phyloP scores from a whole-genome alignment of 1,140 invertebrate genomes.

The Aculops lycopersici region DNA sequence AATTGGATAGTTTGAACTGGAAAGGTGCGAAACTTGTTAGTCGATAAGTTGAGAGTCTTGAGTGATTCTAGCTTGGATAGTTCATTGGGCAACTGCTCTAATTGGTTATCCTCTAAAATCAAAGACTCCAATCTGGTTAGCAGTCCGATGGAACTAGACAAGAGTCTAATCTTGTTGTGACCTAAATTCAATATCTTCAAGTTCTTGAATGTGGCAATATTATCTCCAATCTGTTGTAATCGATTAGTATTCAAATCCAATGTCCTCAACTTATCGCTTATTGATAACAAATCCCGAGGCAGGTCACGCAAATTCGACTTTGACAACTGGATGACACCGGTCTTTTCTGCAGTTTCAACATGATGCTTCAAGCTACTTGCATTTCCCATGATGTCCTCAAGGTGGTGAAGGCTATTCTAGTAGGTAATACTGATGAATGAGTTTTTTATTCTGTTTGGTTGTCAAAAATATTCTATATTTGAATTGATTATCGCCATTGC shows the following conservation, averaged over 20 bases:
- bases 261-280: conserved; percentile 35
- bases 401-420: too few species aligned
- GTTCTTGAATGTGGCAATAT: conserved; percentile 15
- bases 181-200: conserved; percentile 63
- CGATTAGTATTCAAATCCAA: conserved; percentile 70
- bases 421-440: too few species aligned
- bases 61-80: conserved; percentile 44
- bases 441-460: too few species aligned
- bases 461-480: too few species aligned
- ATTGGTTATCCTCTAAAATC: conserved; percentile 25
- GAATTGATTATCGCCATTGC: too few species aligned
- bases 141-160: conserved; percentile 42
- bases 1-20: conserved; percentile 41
- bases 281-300: conserved; percentile 17
- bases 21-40: conserved; percentile 45
- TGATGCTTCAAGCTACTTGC: conserved; percentile 40
- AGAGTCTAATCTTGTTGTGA: conserved; percentile 40
- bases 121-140: conserved; percentile 50
- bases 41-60: conserved; percentile 31
- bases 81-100: conserved; percentile 28
- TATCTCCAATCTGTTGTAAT: conserved; percentile 24
- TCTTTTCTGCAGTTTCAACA: conserved; percentile 65
- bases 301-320: conserved; percentile 36
- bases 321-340: conserved; percentile 56
- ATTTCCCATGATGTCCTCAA: conserved; percentile 43